Conservation (phyloP, 2,888 invertebrate genomes). For the Aspidiotus destructor region DNA sequence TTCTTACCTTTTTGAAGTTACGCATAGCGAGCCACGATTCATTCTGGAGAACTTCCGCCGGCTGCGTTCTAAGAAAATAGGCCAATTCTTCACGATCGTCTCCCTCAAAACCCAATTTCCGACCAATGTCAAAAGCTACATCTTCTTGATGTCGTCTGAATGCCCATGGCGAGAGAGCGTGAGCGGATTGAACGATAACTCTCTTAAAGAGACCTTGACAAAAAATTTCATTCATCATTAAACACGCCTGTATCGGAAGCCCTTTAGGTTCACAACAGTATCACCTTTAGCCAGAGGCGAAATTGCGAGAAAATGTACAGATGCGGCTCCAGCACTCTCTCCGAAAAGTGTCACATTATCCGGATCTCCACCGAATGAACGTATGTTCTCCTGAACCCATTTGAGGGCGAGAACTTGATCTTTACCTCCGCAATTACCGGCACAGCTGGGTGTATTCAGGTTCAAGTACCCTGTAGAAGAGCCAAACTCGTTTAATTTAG, state of each 20-base stretch:
- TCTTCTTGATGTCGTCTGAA: neutral
- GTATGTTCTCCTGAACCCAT: conserved; percentile 3
- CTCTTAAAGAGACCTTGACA: neutral
- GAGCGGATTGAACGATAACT: neutral
- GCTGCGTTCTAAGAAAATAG: neutral
- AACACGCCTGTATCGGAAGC: too few species aligned
- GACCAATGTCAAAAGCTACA: neutral
- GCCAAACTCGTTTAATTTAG: too few species aligned
- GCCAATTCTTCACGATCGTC: neutral
- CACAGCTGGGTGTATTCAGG: neutral
- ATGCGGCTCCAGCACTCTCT: neutral
- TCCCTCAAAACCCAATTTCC: neutral
- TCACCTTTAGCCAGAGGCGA: neutral
- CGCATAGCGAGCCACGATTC: too few species aligned
- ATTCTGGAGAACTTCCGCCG: too few species aligned
- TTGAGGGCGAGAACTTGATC: neutral
- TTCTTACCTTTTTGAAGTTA: too few species aligned
- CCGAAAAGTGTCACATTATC: neutral
- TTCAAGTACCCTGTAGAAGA: conserved; percentile 1
- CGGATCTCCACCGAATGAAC: conserved; percentile 1
- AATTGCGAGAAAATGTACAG: neutral
- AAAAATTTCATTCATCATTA: too few species aligned
- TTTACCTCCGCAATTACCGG: neutral
- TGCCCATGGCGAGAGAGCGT: neutral
- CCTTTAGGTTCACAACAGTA: neutral